Conservation (phyloP, 2,888 invertebrate genomes). For the Calameuta idolon region DNA sequence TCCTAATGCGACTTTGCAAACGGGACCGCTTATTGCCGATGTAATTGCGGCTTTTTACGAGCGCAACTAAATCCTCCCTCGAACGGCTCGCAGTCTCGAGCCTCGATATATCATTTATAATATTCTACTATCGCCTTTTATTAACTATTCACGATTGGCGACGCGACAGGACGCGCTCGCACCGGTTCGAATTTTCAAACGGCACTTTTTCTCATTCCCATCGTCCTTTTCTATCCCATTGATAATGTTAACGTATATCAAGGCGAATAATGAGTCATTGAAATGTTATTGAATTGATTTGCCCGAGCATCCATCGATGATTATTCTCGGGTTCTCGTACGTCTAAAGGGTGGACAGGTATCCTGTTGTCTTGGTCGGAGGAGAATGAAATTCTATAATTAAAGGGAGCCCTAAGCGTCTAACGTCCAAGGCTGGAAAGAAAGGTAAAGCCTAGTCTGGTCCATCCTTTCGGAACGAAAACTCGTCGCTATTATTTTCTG, state of each 20-base stretch:
- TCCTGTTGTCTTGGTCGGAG: neutral
- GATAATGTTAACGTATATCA: neutral
- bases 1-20: slow-evolving; percentile 36
- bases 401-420: neutral
- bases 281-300: neutral
- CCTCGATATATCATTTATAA: slow-evolving; percentile 11
- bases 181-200: neutral
- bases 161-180: slow-evolving; percentile 13
- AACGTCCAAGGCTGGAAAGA: neutral
- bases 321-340: neutral
- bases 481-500: slow-evolving; percentile 84
- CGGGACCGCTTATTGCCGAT: slow-evolving; percentile 37
- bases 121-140: slow-evolving; percentile 27
- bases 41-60: slow-evolving; percentile 58
- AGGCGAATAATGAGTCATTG: neutral
- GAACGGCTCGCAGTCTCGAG: slow-evolving; percentile 32
- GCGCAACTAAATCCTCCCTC: slow-evolving; percentile 53
- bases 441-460: neutral
- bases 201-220: neutral
- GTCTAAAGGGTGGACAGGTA: neutral
- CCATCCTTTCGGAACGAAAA: slow-evolving; percentile 53
- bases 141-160: slow-evolving; percentile 47
- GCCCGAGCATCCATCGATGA: neutral
- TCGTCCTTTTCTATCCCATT: neutral
- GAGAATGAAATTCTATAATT: neutral